phyloP scores from a whole-genome alignment of 23 tunicate species.

The Ascidia mentula region DNA sequence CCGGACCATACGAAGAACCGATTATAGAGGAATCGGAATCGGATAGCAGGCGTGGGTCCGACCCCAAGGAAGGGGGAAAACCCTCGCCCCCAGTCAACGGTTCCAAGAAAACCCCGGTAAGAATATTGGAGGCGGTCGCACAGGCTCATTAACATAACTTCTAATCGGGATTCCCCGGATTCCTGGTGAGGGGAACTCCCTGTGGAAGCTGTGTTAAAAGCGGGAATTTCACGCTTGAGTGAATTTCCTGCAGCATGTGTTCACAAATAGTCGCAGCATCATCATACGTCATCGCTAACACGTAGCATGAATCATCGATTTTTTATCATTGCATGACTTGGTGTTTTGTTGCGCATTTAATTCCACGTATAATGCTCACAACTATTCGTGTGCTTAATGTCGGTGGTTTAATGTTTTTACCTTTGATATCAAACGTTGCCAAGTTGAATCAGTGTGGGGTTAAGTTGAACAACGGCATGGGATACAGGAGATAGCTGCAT shows the following conservation, averaged over 20 bases:
- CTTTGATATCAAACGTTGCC: too few species aligned
- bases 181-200: too few species aligned
- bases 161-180: neutral
- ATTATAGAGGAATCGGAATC: slow-evolving; percentile 70
- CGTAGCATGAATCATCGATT: slow-evolving; percentile 7
- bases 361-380: too few species aligned
- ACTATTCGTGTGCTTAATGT: too few species aligned
- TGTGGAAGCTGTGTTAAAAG: too few species aligned
- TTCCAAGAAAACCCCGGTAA: neutral
- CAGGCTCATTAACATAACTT: neutral
- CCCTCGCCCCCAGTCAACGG: neutral
- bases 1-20: slow-evolving; percentile 47
- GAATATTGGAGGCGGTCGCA: neutral
- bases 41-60: slow-evolving; percentile 10
- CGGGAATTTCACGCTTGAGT: too few species aligned
- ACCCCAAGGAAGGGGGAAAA: slow-evolving; percentile 12
- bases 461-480: too few species aligned
- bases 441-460: too few species aligned
- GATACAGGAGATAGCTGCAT: too few species aligned
- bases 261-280: slow-evolving; percentile 13
- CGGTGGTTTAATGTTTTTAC: too few species aligned
- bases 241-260: neutral
- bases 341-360: neutral
- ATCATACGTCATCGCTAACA: slow-evolving; percentile 2
- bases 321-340: neutral